Conservation (phyloP, 2,113 vertebrate species). For the Spea multiplicata region DNA sequence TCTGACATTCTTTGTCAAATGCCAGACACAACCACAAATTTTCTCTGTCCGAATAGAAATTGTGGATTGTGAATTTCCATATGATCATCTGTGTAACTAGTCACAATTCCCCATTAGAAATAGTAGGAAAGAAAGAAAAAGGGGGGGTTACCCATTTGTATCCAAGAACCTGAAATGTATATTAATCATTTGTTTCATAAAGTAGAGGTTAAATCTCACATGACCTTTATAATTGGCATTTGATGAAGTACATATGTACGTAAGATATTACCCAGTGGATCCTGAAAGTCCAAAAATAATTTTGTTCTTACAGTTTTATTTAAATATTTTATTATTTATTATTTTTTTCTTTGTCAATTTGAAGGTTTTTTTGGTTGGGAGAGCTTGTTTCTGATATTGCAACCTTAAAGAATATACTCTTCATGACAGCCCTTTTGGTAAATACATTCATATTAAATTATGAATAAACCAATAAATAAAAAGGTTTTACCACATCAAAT, state of each 20-base stretch:
- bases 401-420: too few relatives aligned
- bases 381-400: background rate
- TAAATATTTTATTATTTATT: constrained; percentile 17
- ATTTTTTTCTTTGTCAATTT: constrained; percentile 17
- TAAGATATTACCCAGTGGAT: background rate
- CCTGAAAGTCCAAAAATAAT: constrained; percentile 6
- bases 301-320: constrained; percentile 1
- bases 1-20: too few relatives aligned
- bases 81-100: too few relatives aligned
- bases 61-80: too few relatives aligned
- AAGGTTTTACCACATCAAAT: too few relatives aligned
- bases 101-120: too few relatives aligned
- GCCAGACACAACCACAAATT: too few relatives aligned
- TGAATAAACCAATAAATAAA: too few relatives aligned
- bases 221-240: constrained; percentile 3
- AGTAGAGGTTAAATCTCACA: constrained; percentile 17
- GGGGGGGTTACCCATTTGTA: background rate
- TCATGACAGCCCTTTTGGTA: too few relatives aligned
- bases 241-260: constrained; percentile 18
- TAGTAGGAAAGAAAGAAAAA: background rate
- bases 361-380: constrained; percentile 18
- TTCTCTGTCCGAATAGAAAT: too few relatives aligned
- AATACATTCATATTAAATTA: too few relatives aligned
- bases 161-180: background rate
- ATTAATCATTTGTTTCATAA: constrained; percentile 35